phyloP scores from a whole-genome alignment of 2,113 vertebrate genomes.

The Cavia aperea region DNA sequence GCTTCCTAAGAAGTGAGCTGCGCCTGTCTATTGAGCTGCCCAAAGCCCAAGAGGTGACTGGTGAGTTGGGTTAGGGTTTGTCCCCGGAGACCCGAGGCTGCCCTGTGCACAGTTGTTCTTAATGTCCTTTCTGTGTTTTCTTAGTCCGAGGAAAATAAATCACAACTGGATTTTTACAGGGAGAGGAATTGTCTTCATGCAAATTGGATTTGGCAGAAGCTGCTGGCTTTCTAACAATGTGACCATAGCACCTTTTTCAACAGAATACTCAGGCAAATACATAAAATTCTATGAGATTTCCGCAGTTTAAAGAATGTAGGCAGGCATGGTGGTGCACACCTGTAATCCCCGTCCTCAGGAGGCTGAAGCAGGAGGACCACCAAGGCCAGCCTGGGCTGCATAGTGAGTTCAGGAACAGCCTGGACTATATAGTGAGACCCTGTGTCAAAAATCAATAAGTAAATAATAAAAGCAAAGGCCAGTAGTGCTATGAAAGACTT shows the following conservation, averaged over 20 bases:
- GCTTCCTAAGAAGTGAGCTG: constrained; percentile 35
- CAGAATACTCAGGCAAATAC: not conserved
- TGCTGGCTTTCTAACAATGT: not conserved
- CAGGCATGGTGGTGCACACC: not conserved
- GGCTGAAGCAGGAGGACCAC: not conserved
- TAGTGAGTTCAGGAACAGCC: not conserved
- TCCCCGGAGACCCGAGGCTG: not conserved
- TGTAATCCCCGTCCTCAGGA: not conserved
- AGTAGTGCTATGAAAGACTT: not conserved
- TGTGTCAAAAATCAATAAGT: not conserved
- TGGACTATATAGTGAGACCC: not conserved
- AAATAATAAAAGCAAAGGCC: not conserved
- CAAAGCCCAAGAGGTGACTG: not conserved
- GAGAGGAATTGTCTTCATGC: not conserved
- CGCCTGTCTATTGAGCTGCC: not conserved
- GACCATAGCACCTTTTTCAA: not conserved
- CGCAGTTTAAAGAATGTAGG: not conserved
- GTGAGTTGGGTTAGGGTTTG: not conserved
- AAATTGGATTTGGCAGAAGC: not conserved
- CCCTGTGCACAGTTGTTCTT: not conserved
- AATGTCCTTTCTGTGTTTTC: not conserved
- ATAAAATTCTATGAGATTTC: not conserved
- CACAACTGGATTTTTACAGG: not conserved
- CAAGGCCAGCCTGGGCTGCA: not conserved
- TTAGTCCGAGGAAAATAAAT: not conserved